Percentiles rank a stretch among this genome's conserved stretches.
Evolutionary conservation across 2,797 vertebrate genomes (phyloP).

Genomic region (Petrocephalus sullivani): DNA sequence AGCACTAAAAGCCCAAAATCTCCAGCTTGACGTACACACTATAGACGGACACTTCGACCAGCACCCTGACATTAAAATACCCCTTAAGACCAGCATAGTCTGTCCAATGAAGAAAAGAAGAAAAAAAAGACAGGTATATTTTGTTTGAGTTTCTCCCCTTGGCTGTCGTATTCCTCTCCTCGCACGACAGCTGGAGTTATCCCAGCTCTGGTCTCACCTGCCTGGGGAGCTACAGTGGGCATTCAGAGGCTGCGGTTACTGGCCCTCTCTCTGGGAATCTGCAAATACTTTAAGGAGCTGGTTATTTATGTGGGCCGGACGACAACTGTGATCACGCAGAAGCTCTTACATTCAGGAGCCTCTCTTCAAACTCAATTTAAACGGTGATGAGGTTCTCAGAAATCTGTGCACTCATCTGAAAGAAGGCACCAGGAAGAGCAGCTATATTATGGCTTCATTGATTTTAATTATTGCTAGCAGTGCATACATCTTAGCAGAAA

Average conservation of each 20-base stretch:
- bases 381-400: slow-evolving; percentile 12
- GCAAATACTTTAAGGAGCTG: slow-evolving; percentile 21
- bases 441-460: neutral
- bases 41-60: neutral
- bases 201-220: neutral
- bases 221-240: neutral
- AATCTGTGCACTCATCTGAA: slow-evolving; percentile 1
- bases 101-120: neutral
- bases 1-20: neutral
- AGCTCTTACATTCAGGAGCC: slow-evolving; percentile 29
- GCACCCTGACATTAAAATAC: neutral
- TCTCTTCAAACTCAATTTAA: slow-evolving; percentile 29
- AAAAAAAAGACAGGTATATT: slow-evolving; percentile 17
- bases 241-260: slow-evolving; percentile 19
- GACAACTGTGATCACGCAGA: slow-evolving; percentile 31
- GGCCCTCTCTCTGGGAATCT: neutral
- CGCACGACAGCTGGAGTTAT: slow-evolving; percentile 6
- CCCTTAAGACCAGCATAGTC: neutral
- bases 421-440: neutral
- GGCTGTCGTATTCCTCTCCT: neutral
- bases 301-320: slow-evolving; percentile 32
- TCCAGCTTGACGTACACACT: neutral
- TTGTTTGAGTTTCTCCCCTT: neutral
- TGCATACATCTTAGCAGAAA: neutral
- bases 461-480: neutral